These are phyloP conservation scores for Nasonia longicornis DNA, from an alignment of 1,140 invertebrate genomes.

Conservation along the genomic window DNA sequence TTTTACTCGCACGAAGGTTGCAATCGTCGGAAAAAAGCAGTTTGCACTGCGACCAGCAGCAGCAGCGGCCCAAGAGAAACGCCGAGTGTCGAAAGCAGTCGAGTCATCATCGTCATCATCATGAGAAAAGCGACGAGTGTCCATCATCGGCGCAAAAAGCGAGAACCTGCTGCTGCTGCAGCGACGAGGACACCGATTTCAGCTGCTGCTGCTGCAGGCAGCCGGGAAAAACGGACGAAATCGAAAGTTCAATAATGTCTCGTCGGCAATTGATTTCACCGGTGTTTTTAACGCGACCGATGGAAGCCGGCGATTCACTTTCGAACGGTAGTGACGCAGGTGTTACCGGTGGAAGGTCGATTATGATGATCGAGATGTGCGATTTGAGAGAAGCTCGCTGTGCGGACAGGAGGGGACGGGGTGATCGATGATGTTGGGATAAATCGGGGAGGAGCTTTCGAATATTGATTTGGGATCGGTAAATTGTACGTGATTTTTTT, in stretches of 20 bases:
- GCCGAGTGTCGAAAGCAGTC: not conserved
- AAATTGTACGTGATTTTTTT: no score
- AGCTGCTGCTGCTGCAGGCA: not conserved
- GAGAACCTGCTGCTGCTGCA: not conserved
- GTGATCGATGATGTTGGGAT: no score
- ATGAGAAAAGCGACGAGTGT: not conserved
- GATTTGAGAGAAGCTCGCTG: not conserved
- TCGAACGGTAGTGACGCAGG: not conserved
- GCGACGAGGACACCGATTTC: not conserved
- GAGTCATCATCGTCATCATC: not conserved
- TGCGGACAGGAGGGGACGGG: no score
- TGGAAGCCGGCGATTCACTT: not conserved
- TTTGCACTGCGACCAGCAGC: not conserved
- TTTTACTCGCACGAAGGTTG: not conserved
- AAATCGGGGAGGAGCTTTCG: no score
- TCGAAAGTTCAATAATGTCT: conserved; percentile 1
- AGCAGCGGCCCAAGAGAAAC: not conserved
- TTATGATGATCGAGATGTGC: not conserved
- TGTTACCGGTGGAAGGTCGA: not conserved
- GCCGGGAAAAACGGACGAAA: not conserved
- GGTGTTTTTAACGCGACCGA: not conserved
- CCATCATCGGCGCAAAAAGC: not conserved
- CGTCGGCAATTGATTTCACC: conserved; percentile 14
- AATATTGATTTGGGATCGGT: no score
- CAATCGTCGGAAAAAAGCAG: not conserved